Conservation (phyloP, 2,113 vertebrate species). For the Menidia beryllina region DNA sequence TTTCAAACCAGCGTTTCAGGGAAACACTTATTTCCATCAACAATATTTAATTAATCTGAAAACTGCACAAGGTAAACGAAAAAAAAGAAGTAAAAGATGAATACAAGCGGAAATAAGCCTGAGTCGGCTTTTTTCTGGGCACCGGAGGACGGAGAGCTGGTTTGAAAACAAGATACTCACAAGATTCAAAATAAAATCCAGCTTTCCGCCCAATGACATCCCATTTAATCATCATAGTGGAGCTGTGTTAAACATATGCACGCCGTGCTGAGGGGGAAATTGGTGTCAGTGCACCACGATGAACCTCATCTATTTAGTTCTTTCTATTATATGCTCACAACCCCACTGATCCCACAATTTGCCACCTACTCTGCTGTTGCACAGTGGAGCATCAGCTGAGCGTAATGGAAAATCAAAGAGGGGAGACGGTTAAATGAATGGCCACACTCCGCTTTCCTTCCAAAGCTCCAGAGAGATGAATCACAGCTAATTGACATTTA, state of each 20-base stretch:
- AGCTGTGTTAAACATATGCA: neutral
- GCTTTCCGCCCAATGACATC: slow-evolving; percentile 10
- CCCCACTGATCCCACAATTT: slow-evolving; percentile 38
- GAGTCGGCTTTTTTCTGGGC: too few species aligned
- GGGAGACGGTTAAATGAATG: slow-evolving; percentile 45
- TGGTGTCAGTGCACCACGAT: slow-evolving; percentile 28
- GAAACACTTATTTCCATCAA: too few species aligned
- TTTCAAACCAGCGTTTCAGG: too few species aligned
- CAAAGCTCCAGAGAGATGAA: slow-evolving; percentile 58
- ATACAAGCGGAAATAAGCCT: too few species aligned
- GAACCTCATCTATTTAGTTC: slow-evolving; percentile 31
- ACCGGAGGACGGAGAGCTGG: too few species aligned
- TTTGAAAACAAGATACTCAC: too few species aligned
- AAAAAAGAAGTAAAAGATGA: too few species aligned
- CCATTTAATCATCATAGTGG: neutral
- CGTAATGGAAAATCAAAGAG: slow-evolving; percentile 43
- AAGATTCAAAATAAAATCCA: neutral
- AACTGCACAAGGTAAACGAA: too few species aligned
- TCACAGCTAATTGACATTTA: slow-evolving; percentile 75
- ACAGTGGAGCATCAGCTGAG: slow-evolving; percentile 11
- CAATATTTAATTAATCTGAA: too few species aligned
- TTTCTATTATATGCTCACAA: slow-evolving; percentile 34
- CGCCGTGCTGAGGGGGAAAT: slow-evolving; percentile 22
- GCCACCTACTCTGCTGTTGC: slow-evolving; percentile 11
- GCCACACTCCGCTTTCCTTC: slow-evolving; percentile 36